phyloP scores from a whole-genome alignment of 1,140 invertebrate species.

The Papilio helenus region DNA sequence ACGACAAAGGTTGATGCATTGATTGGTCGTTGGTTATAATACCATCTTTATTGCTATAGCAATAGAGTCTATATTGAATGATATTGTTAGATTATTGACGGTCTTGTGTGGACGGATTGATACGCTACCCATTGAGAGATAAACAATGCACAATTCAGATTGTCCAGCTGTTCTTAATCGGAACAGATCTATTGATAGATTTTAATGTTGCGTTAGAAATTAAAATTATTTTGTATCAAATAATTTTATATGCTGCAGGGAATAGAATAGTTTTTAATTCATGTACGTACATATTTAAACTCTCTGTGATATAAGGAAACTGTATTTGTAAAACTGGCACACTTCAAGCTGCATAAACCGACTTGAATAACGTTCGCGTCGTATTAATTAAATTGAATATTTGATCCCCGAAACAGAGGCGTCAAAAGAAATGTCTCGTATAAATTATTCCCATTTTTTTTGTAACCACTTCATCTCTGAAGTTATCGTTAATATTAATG shows the following conservation, averaged over 20 bases:
- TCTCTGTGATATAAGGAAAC: background rate
- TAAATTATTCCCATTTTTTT: slow-evolving; percentile 69
- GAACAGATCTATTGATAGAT: slow-evolving; percentile 70
- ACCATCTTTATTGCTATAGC: background rate
- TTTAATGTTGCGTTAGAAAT: slow-evolving; percentile 52
- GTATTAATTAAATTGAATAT: slow-evolving; percentile 70
- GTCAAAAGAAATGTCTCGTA: slow-evolving; percentile 73
- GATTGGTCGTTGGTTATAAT: slow-evolving; percentile 28
- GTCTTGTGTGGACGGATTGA: slow-evolving; percentile 41
- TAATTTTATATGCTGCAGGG: too few species aligned
- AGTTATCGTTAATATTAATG: slow-evolving; percentile 79
- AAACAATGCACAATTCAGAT: slow-evolving; percentile 50
- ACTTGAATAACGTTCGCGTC: background rate
- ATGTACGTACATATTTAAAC: too few species aligned
- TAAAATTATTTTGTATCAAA: slow-evolving; percentile 29
- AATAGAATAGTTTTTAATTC: too few species aligned
- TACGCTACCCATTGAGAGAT: slow-evolving; percentile 51
- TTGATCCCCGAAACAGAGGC: slow-evolving; percentile 62
- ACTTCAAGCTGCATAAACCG: slow-evolving; percentile 20
- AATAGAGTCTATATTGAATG: background rate
- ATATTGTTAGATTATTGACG: background rate
- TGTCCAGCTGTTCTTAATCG: slow-evolving; percentile 73
- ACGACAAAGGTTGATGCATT: slow-evolving; percentile 45
- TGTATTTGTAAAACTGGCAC: slow-evolving; percentile 4
- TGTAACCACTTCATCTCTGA: slow-evolving; percentile 62